Evolutionary conservation across 2,888 invertebrate genomes (phyloP).

Genomic region (Laothoe populi): DNA sequence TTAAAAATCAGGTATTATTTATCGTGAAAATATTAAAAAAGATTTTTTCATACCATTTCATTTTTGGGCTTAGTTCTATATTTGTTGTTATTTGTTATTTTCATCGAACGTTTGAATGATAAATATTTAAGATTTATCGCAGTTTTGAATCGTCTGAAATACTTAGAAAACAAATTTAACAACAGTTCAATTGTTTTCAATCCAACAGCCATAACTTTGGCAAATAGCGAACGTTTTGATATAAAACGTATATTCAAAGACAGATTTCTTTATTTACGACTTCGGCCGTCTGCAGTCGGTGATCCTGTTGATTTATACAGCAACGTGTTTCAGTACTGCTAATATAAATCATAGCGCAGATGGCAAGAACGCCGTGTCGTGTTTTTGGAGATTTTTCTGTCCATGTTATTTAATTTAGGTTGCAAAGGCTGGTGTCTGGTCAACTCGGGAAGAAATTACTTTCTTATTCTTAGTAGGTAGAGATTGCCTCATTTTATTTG

Average conservation of each 20-base stretch:
- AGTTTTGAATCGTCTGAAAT: no score
- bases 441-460: no score
- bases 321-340: slow-evolving; percentile 12
- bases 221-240: slow-evolving; percentile 24
- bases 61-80: no score
- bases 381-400: slow-evolving; percentile 32
- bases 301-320: slow-evolving; percentile 37
- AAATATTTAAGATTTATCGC: no score
- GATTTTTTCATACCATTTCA: no score
- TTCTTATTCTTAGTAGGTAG: background rate
- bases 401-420: background rate
- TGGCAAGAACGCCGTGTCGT: slow-evolving; percentile 35
- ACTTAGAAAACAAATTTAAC: no score
- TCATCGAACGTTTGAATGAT: no score
- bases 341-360: slow-evolving; percentile 45
- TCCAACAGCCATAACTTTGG: slow-evolving; percentile 12
- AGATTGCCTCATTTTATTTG: background rate
- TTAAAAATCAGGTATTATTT: no score
- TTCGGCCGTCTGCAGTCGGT: slow-evolving; percentile 34
- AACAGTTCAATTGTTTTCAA: slow-evolving; percentile 14
- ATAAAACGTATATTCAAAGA: slow-evolving; percentile 32
- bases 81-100: no score
- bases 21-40: no score
- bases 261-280: slow-evolving; percentile 46
- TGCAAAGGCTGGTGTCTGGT: background rate